Conservation (phyloP, 2,888 invertebrate species). For the Pyrgus malvae region DNA sequence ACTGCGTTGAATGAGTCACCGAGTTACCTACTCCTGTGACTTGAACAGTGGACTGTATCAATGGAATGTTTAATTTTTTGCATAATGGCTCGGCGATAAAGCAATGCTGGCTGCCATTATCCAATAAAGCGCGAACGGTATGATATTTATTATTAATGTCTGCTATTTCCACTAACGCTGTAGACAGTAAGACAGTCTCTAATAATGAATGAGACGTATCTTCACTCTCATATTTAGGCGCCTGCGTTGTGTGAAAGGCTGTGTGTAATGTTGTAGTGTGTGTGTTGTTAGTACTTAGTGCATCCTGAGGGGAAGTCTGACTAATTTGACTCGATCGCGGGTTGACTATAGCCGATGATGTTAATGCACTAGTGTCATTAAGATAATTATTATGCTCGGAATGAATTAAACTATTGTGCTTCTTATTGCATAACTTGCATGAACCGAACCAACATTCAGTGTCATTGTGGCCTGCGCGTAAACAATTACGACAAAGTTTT, state of each 20-base stretch:
- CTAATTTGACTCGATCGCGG: too few species aligned
- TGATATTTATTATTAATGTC: constrained; percentile 28
- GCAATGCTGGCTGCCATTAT: constrained; percentile 35
- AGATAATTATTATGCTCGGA: too few species aligned
- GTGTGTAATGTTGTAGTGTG: constrained; percentile 7
- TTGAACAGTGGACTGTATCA: constrained; percentile 27
- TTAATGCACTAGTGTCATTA: background rate
- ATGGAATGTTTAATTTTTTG: constrained; percentile 22
- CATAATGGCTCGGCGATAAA: constrained; percentile 29
- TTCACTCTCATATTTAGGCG: constrained; percentile 1
- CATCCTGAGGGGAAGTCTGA: background rate
- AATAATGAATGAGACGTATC: constrained; percentile 18
- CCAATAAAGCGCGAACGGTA: constrained; percentile 30
- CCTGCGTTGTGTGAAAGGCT: constrained; percentile 8
- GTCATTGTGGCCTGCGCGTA: constrained; percentile 31
- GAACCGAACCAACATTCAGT: constrained; percentile 22
- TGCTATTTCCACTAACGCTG: constrained; percentile 32
- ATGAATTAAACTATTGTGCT: constrained; percentile 30
- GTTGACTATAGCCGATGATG: background rate
- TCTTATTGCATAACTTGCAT: constrained; percentile 27
- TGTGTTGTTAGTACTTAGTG: background rate
- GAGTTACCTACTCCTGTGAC: constrained; percentile 30
- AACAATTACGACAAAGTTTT: constrained; percentile 32
- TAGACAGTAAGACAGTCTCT: constrained; percentile 32
- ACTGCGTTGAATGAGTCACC: constrained; percentile 8